Evolutionary conservation across 2,797 vertebrate genomes (phyloP).

Genomic region (Acestrorhynchus altus): DNA sequence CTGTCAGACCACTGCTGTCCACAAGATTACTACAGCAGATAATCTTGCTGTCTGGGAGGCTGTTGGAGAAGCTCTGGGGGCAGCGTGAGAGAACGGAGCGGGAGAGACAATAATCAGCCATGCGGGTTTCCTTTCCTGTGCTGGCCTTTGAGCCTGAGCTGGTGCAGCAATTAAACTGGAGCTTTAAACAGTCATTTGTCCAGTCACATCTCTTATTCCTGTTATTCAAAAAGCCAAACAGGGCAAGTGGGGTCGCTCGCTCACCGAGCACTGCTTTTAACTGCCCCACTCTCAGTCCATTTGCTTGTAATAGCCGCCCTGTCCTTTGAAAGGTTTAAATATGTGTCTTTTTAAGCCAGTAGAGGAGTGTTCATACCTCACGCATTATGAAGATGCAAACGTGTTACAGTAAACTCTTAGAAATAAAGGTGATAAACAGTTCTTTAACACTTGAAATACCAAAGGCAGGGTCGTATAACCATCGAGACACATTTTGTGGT

Average conservation of each 20-base stretch:
- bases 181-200: constrained; percentile 62
- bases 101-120: constrained; percentile 50
- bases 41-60: constrained; percentile 56
- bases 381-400: too few species aligned
- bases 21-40: constrained; percentile 62
- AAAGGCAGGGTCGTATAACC: too few species aligned
- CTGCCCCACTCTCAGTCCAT: neutral
- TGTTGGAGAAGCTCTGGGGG: constrained; percentile 49
- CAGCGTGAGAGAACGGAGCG: constrained; percentile 43
- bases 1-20: constrained; percentile 59
- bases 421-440: too few species aligned
- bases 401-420: too few species aligned
- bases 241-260: neutral
- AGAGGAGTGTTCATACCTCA: too few species aligned
- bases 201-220: constrained; percentile 50
- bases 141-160: constrained; percentile 44
- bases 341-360: neutral
- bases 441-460: too few species aligned
- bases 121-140: constrained; percentile 44
- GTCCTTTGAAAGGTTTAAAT: neutral
- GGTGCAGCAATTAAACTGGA: constrained; percentile 65
- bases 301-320: neutral
- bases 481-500: too few species aligned
- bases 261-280: neutral
- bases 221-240: neutral